Evolutionary conservation across 1,140 invertebrate genomes (phyloP), one percentile per base, ranked within the genome.

Genomic region (Bombus sibiricus): DNA sequence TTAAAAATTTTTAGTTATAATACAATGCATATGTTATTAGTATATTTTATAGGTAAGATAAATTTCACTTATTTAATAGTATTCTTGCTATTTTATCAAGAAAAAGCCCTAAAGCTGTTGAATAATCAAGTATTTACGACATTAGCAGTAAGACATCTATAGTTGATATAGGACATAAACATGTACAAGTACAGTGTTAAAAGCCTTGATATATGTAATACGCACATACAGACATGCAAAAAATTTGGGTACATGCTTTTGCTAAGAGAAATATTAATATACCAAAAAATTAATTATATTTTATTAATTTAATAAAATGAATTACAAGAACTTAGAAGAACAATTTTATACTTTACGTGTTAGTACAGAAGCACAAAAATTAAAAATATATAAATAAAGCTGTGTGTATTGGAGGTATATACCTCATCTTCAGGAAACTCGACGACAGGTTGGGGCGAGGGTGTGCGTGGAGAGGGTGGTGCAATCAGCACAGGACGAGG

Each of bases 351-450:
- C 3, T 64, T 41, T 64, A 80, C 13, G 22, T 73, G 66, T 81
- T 47, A 82, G 41, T n/a, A 79, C 37, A 75, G 80, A 72, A 74
- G 9, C 57, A 9, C 22, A 62, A 66, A 53, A 59, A 81, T 32
- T 32, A 22, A 76, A 88, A n/a, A 71, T 88, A 81, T 76, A 77
- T 81, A 91, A 91, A 87, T 66, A 91, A 93, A 92, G 90, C 87
- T 91, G 76, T 88, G 90, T 86, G 83, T 92, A 93, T 83, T 89
- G 80, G 92, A 93, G 92, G 91, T 88, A 93, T 92, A 92, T 96
- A 97, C 96, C 96, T 97, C 97, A 94, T 97, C 97, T 92, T 97
- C 97, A 93, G 97, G 96, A 94, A 97, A 97, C 95, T 98, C 97
- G 91, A 98, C 96, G 92, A 97, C 96, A 86, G 97, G 96, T 95